Evolutionary conservation across 2,888 invertebrate species (phyloP).

Genomic region (Eristalinus aeneus): DNA sequence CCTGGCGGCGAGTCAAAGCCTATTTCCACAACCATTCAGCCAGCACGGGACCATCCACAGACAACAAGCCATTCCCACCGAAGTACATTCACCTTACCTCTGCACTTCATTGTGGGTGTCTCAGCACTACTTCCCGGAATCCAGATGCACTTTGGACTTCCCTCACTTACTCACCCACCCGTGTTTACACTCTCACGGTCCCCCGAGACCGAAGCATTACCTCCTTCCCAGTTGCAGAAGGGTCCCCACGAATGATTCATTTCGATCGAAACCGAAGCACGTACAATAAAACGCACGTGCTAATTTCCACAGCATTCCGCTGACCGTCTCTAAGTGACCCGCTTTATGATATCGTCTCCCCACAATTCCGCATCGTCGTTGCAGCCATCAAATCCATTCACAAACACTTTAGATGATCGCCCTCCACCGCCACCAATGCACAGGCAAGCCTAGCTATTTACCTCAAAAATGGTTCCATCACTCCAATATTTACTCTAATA

Average conservation of each 20-base stretch:
- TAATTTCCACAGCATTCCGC: conserved; percentile 65
- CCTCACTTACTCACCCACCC: neutral
- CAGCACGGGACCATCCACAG: too few relatives aligned
- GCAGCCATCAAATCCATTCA: conserved; percentile 61
- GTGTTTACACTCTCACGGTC: neutral
- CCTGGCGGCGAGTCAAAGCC: too few relatives aligned
- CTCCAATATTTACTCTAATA: conserved; percentile 70
- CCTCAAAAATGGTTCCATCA: conserved; percentile 69
- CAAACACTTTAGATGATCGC: conserved; percentile 45
- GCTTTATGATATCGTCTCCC: conserved; percentile 55
- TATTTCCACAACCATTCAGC: too few relatives aligned
- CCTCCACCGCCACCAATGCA: neutral
- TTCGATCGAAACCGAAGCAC: conserved; percentile 8
- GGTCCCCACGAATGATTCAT: neutral
- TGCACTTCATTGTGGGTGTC: neutral
- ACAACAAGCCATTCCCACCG: too few relatives aligned
- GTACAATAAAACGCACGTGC: conserved; percentile 44
- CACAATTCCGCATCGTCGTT: conserved; percentile 57
- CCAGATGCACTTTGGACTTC: neutral
- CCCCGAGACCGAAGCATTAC: neutral
- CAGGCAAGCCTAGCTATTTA: conserved; percentile 61
- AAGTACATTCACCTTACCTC: neutral
- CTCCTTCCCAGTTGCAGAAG: neutral
- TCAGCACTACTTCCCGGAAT: neutral
- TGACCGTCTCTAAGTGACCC: conserved; percentile 37